Percentiles rank a stretch among this genome's conserved stretches.
Conservation (phyloP, 1,140 invertebrate species). For the Phenacoccus solenopsis region DNA sequence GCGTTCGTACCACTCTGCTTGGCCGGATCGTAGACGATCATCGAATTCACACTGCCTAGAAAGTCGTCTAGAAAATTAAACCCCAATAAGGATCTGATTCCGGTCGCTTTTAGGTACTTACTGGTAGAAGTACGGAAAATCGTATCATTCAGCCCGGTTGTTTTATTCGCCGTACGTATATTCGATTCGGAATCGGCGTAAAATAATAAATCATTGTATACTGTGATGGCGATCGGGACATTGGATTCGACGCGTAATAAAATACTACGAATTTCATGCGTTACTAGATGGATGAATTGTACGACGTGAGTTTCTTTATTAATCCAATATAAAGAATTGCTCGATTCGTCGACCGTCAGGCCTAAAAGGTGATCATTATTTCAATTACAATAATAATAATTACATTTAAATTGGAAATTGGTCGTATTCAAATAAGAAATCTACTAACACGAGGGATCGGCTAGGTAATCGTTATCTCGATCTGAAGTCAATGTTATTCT, state of each 20-base stretch:
- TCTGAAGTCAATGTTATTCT: not conserved
- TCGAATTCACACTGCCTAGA: slow-evolving; percentile 44
- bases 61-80: slow-evolving; percentile 8
- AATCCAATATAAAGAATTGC: slow-evolving; percentile 55
- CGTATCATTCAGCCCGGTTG: slow-evolving; percentile 30
- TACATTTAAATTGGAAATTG: no score
- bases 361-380: slow-evolving; percentile 35
- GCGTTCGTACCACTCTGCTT: slow-evolving; percentile 42
- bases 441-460: not conserved
- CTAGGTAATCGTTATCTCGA: not conserved
- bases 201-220: slow-evolving; percentile 43
- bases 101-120: slow-evolving; percentile 4
- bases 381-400: no score
- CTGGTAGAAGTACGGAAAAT: slow-evolving; percentile 44
- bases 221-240: slow-evolving; percentile 41
- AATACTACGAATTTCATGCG: slow-evolving; percentile 35
- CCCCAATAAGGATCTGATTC: not conserved
- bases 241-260: slow-evolving; percentile 28
- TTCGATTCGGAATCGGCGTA: slow-evolving; percentile 45
- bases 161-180: slow-evolving; percentile 44
- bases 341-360: slow-evolving; percentile 46
- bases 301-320: slow-evolving; percentile 45
- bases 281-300: slow-evolving; percentile 47
- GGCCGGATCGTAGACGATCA: slow-evolving; percentile 56
- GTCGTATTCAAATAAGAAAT: no score